These are phyloP conservation scores for Metacarcinus magister DNA, from an alignment of 2,888 invertebrate species.

Conservation along the genomic window DNA sequence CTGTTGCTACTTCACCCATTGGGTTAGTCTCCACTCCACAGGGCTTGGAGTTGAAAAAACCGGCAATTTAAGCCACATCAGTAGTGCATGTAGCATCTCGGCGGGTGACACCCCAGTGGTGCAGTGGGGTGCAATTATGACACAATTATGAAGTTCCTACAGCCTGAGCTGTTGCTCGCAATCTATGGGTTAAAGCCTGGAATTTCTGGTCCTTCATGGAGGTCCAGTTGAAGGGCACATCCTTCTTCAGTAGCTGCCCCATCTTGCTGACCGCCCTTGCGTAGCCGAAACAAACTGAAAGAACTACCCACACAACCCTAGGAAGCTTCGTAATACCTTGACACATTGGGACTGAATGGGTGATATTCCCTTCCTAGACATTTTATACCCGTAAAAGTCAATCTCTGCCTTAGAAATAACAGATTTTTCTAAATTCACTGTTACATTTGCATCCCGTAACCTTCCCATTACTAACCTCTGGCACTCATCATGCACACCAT, in stretches of 20 bases:
- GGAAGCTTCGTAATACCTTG: background rate
- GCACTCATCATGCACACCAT: background rate
- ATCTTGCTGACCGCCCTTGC: background rate
- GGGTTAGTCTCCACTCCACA: background rate
- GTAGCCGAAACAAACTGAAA: constrained; percentile 34
- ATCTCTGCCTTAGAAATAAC: background rate
- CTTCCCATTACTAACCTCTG: background rate
- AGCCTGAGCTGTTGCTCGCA: too few species aligned
- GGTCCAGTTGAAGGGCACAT: background rate
- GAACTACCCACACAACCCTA: constrained; percentile 33
- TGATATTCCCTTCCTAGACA: background rate
- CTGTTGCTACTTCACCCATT: background rate
- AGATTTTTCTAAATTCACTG: constrained; percentile 1
- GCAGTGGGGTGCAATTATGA: background rate
- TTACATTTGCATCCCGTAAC: constrained; percentile 12
- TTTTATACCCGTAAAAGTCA: background rate
- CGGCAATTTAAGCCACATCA: background rate
- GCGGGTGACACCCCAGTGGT: background rate
- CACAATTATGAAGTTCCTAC: too few species aligned
- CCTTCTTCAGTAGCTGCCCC: constrained; percentile 53
- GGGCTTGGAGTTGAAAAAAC: background rate
- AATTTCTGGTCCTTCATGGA: background rate
- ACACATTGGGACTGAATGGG: background rate
- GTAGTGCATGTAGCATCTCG: background rate
- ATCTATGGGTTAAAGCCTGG: background rate